Percentiles rank a stretch among this genome's conserved stretches.
phyloP scores from a whole-genome alignment of 2,113 vertebrate species.

The Ophthalmotilapia sp. region DNA sequence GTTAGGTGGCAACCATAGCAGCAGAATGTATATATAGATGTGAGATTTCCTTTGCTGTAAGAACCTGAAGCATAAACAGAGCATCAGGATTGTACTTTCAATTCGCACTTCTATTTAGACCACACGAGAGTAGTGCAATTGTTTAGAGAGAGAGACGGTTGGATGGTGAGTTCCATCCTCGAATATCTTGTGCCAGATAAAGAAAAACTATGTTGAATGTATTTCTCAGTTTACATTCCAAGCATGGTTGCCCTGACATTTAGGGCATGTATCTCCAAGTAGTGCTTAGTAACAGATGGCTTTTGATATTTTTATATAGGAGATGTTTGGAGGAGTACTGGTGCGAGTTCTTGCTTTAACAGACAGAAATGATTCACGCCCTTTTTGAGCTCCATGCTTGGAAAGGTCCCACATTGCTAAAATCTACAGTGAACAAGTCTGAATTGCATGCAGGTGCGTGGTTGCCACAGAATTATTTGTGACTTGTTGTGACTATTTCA shows the following conservation, averaged over 20 bases:
- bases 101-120: not conserved
- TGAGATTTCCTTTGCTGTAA: not conserved
- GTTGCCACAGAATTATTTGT: constrained; percentile 15
- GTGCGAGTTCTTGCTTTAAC: not conserved
- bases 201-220: constrained; percentile 39
- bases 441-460: not conserved
- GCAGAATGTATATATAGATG: not conserved
- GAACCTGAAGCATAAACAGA: not conserved
- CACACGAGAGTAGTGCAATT: not conserved
- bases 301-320: not conserved
- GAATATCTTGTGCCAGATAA: constrained; percentile 16
- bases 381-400: not conserved
- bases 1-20: not conserved
- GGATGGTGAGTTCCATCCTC: not conserved
- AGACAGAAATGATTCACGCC: not conserved
- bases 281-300: constrained; percentile 28
- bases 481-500: not conserved
- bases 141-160: not conserved
- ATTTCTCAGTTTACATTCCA: constrained; percentile 48
- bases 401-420: not conserved
- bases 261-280: constrained; percentile 13
- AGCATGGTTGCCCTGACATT: constrained; percentile 24
- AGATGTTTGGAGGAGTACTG: constrained; percentile 1
- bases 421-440: not conserved
- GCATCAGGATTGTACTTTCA: not conserved